Base-by-base conservation (phyloP, 2,888 invertebrate species). In the Conistra vaccinii region DNA sequence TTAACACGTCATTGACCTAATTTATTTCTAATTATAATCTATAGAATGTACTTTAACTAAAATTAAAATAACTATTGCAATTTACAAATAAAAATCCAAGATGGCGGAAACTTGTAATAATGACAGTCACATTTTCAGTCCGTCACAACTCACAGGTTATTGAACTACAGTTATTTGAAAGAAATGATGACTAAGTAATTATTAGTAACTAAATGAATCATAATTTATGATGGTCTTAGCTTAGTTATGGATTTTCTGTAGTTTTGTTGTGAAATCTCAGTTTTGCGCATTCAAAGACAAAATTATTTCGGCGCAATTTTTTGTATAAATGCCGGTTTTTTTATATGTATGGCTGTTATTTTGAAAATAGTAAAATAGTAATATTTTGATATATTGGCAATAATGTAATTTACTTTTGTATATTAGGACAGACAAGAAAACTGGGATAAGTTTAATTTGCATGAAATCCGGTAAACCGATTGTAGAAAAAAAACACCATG, bases 171-270 rank as follows among this genome's bases (percentile, higher is more conserved):
- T 72, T 73, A 83, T 86, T 81, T 73, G 69, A 84, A 86, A 80
- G 78, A 88, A 86, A 78, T 74, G 73, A 86, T 87, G 87, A 87
- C 82, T 84, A 84, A 82, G 70, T 76, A 78, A 81, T 76, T 84
- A 84, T 78, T 65, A 75, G 66, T 69, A 86, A 83, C 63, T 29
- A 62, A 80, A 83, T 87, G 88, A 88, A 70, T 88, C 87, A 87
- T 63, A 76, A 76, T 78, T 53, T 65, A 69, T 76, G 17, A 65
- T 75, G 69, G 7, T 58, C 14, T 82, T 55, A 42, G 82, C 83
- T 82, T 73, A 51, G 63, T 60, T 78, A 66, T 69, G 29, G 65
- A 83, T 39, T 60, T 66, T 58, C 55, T 81, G 26, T 57, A 62
- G 23, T 45, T 69, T 42, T 61, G 35, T 71, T 84, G 68, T 80